Conservation (phyloP, 2,797 vertebrate species). For the Trachops cirrhosus region DNA sequence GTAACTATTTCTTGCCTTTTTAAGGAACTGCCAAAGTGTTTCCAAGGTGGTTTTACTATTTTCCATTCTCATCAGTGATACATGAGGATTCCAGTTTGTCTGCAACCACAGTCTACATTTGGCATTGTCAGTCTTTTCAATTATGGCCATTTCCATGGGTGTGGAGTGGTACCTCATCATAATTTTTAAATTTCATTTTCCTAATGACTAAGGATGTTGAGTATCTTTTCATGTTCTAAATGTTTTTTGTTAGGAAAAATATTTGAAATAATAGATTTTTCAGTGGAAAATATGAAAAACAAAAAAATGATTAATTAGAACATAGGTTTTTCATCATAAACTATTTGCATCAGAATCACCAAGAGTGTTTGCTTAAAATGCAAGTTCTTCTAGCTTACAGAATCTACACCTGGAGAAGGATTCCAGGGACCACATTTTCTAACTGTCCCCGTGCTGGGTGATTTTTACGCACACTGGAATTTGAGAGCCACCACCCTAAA, state of each 20-base stretch:
- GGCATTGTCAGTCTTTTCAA: neutral
- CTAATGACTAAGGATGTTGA: neutral
- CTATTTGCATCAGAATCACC: neutral
- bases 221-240: neutral
- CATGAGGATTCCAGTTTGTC: neutral
- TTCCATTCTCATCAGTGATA: neutral
- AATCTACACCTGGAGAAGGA: neutral
- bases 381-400: neutral
- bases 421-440: neutral
- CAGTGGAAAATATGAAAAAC: neutral
- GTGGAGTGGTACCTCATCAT: neutral
- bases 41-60: neutral
- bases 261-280: constrained; percentile 29
- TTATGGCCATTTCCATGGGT: neutral
- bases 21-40: neutral
- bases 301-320: neutral
- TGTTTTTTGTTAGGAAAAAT: neutral
- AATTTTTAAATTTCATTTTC: constrained; percentile 15
- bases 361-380: neutral
- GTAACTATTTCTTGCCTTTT: neutral
- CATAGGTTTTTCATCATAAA: neutral
- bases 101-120: neutral
- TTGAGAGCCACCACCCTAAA: neutral
- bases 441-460: neutral
- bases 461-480: neutral